Evolutionary conservation across 2,113 vertebrate species (phyloP).

Genomic region (Setophaga kirtlandii): DNA sequence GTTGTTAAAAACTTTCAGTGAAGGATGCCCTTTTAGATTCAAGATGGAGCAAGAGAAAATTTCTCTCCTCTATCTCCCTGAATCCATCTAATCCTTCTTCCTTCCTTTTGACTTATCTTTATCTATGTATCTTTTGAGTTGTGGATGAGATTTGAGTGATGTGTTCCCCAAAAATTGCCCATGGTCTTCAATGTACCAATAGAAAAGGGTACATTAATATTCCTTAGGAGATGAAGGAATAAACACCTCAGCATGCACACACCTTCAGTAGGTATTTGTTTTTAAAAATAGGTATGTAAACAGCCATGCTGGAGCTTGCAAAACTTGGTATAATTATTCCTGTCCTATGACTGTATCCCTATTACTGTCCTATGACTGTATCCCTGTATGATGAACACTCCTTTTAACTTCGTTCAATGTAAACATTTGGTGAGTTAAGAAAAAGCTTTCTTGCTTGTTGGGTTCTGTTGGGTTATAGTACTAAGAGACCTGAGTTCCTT

Average conservation of each 20-base stretch:
- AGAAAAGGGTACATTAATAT: background rate
- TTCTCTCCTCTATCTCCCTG: background rate
- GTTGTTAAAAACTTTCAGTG: background rate
- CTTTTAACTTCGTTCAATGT: background rate
- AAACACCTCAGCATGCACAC: background rate
- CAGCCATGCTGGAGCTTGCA: background rate
- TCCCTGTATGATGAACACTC: background rate
- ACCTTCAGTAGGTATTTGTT: conserved; percentile 41
- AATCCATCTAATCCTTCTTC: background rate
- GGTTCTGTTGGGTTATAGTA: background rate
- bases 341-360: background rate
- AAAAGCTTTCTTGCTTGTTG: background rate
- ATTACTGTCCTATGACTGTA: background rate
- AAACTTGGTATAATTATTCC: background rate
- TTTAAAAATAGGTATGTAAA: conserved; percentile 32
- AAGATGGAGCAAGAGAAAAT: background rate
- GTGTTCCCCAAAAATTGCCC: background rate
- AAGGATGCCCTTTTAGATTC: background rate
- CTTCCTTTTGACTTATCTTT: background rate
- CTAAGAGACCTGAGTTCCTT: background rate
- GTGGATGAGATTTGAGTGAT: background rate
- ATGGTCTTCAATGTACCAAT: background rate
- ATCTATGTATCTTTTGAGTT: background rate
- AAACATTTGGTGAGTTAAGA: background rate
- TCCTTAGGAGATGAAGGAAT: background rate